These are phyloP conservation scores for Mantis religiosa DNA, from an alignment of 2,888 invertebrate species.

Conservation along the genomic window DNA sequence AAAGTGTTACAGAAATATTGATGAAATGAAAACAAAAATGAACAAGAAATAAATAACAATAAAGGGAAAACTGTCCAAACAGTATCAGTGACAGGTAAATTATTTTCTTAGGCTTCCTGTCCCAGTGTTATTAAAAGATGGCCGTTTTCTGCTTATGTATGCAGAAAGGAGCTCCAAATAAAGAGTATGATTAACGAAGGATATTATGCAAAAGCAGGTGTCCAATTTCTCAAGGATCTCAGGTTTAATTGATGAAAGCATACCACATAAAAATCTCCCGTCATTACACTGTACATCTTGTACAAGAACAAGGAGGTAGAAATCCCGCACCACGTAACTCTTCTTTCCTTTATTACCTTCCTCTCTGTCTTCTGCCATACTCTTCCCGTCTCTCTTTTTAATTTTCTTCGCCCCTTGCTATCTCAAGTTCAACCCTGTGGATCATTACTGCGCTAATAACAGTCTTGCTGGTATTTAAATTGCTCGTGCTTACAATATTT, in stretches of 20 bases:
- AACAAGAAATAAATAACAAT: too few species aligned
- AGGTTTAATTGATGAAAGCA: background rate
- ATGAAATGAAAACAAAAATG: too few species aligned
- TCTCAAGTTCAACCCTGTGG: background rate
- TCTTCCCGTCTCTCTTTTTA: background rate
- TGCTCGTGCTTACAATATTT: background rate
- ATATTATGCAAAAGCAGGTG: background rate
- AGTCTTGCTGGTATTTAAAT: background rate
- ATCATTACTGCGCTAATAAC: background rate
- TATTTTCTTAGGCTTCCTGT: too few species aligned
- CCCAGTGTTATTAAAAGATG: too few species aligned
- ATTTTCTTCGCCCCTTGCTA: background rate
- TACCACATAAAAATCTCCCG: background rate
- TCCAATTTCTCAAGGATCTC: background rate
- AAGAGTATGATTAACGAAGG: background rate
- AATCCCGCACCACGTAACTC: background rate
- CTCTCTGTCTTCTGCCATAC: background rate
- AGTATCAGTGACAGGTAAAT: too few species aligned
- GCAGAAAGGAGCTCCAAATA: too few species aligned
- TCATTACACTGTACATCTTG: background rate
- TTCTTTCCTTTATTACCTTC: background rate
- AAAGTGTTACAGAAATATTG: too few species aligned
- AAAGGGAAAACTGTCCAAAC: too few species aligned
- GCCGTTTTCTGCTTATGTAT: too few species aligned
- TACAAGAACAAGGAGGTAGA: background rate